Evolutionary conservation across 2,888 invertebrate genomes (phyloP).

Genomic region (Agrilus biguttatus): DNA sequence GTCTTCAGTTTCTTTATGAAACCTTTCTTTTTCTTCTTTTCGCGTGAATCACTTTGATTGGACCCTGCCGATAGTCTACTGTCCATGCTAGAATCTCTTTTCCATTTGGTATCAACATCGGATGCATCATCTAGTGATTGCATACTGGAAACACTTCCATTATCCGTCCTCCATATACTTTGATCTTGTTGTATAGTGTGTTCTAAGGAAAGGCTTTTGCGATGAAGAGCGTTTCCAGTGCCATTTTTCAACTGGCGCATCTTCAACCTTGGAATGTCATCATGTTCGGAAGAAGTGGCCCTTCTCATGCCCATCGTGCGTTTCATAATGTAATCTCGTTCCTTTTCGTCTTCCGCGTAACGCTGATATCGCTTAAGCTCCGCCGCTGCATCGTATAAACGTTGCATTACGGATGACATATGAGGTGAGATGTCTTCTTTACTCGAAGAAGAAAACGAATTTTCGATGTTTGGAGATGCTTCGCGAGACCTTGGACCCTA

Average conservation of each 20-base stretch:
- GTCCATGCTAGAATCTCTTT: constrained; percentile 64
- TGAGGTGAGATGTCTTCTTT: constrained; percentile 26
- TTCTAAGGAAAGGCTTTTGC: constrained; percentile 59
- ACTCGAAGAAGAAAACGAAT: constrained; percentile 35
- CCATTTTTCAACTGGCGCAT: constrained; percentile 15
- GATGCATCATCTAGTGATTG: constrained; percentile 45
- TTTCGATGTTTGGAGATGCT: constrained; percentile 45
- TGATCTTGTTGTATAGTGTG: constrained; percentile 45
- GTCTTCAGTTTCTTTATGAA: constrained; percentile 74
- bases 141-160: constrained; percentile 71
- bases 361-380: constrained; percentile 40
- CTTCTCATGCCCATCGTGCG: constrained; percentile 26
- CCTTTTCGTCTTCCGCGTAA: constrained; percentile 36
- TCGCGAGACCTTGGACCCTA: constrained; percentile 38
- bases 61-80: constrained; percentile 74
- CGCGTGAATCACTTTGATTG: constrained; percentile 64
- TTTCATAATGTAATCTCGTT: constrained; percentile 32
- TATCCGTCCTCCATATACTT: constrained; percentile 72
- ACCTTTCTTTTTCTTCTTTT: constrained; percentile 67
- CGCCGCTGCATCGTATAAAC: constrained; percentile 57
- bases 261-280: constrained; percentile 30
- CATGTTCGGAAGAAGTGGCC: constrained; percentile 51
- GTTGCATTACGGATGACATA: constrained; percentile 37
- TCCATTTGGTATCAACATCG: constrained; percentile 40
- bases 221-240: constrained; percentile 36